Conservation (phyloP, 2,888 invertebrate species). For the Lycia hirtaria region DNA sequence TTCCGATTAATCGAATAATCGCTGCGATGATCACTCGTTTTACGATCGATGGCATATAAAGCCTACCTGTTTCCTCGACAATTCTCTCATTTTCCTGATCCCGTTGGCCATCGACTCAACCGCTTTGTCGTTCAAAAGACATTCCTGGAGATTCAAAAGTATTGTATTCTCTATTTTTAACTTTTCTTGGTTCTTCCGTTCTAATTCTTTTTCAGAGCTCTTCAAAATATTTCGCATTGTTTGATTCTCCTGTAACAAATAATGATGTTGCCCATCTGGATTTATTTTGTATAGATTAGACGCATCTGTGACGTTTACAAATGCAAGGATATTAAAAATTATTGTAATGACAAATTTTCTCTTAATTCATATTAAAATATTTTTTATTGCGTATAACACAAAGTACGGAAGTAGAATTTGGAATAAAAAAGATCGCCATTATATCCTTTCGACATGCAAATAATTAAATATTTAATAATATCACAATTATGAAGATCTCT, state of each 20-base stretch:
- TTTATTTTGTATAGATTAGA: background rate
- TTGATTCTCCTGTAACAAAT: conserved; percentile 84
- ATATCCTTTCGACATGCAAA: too few relatives aligned
- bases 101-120: conserved; percentile 83
- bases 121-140: conserved; percentile 89
- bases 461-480: too few relatives aligned
- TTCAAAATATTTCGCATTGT: conserved; percentile 69
- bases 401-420: too few relatives aligned
- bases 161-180: conserved; percentile 87
- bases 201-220: conserved; percentile 68
- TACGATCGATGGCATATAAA: too few relatives aligned
- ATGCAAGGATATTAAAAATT: too few relatives aligned
- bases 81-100: conserved; percentile 78
- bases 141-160: conserved; percentile 87
- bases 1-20: too few relatives aligned
- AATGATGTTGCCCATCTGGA: background rate
- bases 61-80: conserved; percentile 78
- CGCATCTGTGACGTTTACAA: background rate
- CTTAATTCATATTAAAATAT: too few relatives aligned
- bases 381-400: too few relatives aligned
- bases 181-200: conserved; percentile 83
- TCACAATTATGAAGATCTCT: too few relatives aligned
- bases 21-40: too few relatives aligned
- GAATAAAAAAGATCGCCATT: too few relatives aligned
- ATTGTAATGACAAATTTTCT: too few relatives aligned